These are phyloP conservation scores for Tribolium madens DNA, from an alignment of 1,140 invertebrate genomes.

Conservation along the genomic window DNA sequence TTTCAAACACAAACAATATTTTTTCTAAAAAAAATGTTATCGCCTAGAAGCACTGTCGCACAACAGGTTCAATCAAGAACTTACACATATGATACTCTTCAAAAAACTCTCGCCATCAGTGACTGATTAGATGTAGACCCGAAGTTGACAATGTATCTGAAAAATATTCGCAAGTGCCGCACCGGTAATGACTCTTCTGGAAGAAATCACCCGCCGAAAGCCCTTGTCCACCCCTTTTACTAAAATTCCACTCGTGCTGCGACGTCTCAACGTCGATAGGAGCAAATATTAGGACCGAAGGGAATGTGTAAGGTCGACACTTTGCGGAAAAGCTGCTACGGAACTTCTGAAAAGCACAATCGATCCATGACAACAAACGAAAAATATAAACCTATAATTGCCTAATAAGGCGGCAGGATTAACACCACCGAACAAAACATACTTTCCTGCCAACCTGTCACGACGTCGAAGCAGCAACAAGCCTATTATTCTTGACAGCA, in stretches of 20 bases:
- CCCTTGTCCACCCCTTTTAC: background rate
- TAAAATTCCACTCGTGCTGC: slow-evolving; percentile 12
- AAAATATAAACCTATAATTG: background rate
- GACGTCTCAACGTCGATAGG: slow-evolving; percentile 10
- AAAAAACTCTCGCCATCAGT: background rate
- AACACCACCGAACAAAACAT: background rate
- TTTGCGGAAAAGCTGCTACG: slow-evolving; percentile 14
- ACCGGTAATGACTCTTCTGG: background rate
- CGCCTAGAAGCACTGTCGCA: background rate
- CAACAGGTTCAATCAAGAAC: background rate
- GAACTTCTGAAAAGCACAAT: background rate
- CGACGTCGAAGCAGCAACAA: slow-evolving; percentile 8
- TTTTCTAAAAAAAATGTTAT: background rate
- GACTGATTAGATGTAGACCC: background rate
- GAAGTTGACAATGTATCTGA: background rate
- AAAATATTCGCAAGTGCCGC: background rate
- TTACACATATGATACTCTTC: background rate
- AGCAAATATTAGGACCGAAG: slow-evolving; percentile 12
- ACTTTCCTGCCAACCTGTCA: slow-evolving; percentile 5
- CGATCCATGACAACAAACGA: background rate
- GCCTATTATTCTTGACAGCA: slow-evolving; percentile 26
- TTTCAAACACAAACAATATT: background rate
- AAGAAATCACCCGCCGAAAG: background rate
- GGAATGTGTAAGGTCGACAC: slow-evolving; percentile 20
- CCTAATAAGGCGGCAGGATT: slow-evolving; percentile 8